phyloP scores from a whole-genome alignment of 2,797 vertebrate species.

The Anisognathus igniventris region DNA sequence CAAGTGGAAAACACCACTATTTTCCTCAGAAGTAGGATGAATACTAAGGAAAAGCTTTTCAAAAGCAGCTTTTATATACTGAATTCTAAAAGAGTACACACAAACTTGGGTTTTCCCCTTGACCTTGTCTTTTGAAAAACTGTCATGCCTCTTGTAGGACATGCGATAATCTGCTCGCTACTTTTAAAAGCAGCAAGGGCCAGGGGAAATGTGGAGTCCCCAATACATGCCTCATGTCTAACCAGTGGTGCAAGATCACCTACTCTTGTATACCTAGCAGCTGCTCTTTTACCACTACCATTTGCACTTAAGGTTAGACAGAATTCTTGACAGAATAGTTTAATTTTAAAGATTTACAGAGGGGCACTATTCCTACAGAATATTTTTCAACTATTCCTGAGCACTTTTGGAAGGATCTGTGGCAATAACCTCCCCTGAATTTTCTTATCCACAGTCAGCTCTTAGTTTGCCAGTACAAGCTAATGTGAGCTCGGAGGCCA shows the following conservation, averaged over 20 bases:
- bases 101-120: neutral
- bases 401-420: slow-evolving; percentile 34
- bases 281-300: neutral
- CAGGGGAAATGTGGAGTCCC: neutral
- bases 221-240: neutral
- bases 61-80: neutral
- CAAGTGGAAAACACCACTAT: neutral
- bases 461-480: slow-evolving; percentile 65
- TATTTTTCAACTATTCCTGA: slow-evolving; percentile 32
- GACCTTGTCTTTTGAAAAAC: neutral
- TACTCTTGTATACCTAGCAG: neutral
- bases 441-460: slow-evolving; percentile 59
- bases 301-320: neutral
- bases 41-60: neutral
- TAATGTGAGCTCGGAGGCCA: slow-evolving; percentile 54
- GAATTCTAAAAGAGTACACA: neutral
- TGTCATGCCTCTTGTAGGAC: neutral
- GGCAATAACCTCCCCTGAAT: slow-evolving; percentile 63
- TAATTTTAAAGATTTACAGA: slow-evolving; percentile 50
- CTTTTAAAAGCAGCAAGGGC: neutral
- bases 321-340: slow-evolving; percentile 1
- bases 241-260: neutral
- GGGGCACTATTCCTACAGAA: neutral
- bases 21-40: neutral
- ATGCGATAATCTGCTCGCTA: neutral